Evolutionary conservation across 2,888 invertebrate genomes (phyloP).

Genomic region (Caenorhabditis parvicauda): DNA sequence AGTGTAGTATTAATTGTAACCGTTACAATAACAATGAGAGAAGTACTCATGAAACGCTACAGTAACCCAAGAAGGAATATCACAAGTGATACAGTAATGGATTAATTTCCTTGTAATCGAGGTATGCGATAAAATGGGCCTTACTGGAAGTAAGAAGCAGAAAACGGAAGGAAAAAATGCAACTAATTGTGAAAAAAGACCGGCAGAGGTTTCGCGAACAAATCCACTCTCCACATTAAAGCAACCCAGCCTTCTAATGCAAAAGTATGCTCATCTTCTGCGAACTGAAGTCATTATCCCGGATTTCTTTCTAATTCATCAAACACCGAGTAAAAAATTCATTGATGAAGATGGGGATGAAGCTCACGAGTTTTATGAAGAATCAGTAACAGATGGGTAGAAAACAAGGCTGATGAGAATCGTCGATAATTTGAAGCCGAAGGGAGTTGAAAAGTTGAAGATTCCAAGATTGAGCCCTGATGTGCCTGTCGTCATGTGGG

Average conservation of each 20-base stretch:
- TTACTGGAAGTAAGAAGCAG: conserved; percentile 13
- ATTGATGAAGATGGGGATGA: conserved; percentile 69
- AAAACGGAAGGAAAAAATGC: not conserved
- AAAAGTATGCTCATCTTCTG: conserved; percentile 30
- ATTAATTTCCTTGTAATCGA: too few relatives aligned
- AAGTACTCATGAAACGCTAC: too few relatives aligned
- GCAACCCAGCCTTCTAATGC: conserved; percentile 13
- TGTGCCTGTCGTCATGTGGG: conserved; percentile 36
- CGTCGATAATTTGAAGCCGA: conserved; percentile 31
- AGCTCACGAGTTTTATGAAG: conserved; percentile 69
- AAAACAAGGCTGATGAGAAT: conserved; percentile 21
- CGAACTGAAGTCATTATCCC: conserved; percentile 31
- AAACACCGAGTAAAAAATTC: conserved; percentile 65
- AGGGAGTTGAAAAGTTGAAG: conserved; percentile 34
- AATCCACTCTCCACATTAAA: not conserved
- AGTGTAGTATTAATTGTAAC: too few relatives aligned
- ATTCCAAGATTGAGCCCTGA: conserved; percentile 38
- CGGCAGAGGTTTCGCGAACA: too few relatives aligned
- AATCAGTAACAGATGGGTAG: conserved; percentile 46
- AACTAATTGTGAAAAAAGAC: too few relatives aligned
- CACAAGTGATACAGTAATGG: too few relatives aligned
- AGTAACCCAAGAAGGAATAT: too few relatives aligned
- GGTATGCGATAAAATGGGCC: conserved; percentile 19
- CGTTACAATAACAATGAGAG: too few relatives aligned
- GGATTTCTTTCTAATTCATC: conserved; percentile 34